Evolutionary conservation across 2,888 invertebrate genomes (phyloP).

Genomic region (Tanypteryx hageni): DNA sequence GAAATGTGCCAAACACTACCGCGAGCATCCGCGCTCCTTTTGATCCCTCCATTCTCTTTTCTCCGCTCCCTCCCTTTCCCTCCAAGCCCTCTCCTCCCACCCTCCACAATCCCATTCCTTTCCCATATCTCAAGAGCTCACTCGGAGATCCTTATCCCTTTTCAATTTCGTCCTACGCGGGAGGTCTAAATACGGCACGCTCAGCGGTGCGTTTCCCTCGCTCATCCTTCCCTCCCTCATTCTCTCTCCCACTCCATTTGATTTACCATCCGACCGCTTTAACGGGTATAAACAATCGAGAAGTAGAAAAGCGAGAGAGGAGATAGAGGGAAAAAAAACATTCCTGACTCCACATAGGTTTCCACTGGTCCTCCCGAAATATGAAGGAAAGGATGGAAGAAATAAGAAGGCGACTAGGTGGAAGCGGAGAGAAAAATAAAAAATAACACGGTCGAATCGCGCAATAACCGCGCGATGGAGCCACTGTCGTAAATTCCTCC

Average conservation of each 20-base stretch:
- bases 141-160: constrained; percentile 1
- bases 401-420: not conserved
- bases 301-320: not conserved
- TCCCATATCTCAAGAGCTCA: not conserved
- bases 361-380: not conserved
- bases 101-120: not conserved
- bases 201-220: not conserved
- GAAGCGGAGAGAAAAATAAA: not conserved
- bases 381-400: not conserved
- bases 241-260: not conserved
- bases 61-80: not conserved
- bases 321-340: not conserved
- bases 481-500: not conserved
- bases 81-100: not conserved
- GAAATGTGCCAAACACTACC: not conserved
- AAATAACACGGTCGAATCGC: constrained; percentile 2
- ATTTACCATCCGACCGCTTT: not conserved
- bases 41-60: not conserved
- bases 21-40: too few species aligned
- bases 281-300: not conserved
- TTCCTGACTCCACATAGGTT: not conserved
- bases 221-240: not conserved
- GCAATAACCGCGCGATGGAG: not conserved
- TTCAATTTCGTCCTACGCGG: not conserved
- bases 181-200: constrained; percentile 22